Evolutionary conservation across 2,888 invertebrate species (phyloP).

Genomic region (Lithophane ornitopus): DNA sequence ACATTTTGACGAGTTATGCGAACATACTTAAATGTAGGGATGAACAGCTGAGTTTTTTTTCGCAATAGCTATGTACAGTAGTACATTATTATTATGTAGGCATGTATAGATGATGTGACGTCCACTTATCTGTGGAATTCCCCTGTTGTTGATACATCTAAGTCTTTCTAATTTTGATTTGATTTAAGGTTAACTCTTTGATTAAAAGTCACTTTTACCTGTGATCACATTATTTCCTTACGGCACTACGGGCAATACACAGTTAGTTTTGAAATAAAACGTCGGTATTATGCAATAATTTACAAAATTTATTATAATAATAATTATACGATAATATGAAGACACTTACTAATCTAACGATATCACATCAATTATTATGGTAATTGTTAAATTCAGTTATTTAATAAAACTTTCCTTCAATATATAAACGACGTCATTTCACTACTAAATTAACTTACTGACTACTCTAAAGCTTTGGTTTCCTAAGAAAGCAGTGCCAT

Average conservation of each 20-base stretch:
- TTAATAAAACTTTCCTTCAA: constrained; percentile 15
- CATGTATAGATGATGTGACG: too few relatives aligned
- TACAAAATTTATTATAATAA: constrained; percentile 14
- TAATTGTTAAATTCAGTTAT: constrained; percentile 16
- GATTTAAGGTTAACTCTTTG: too few relatives aligned
- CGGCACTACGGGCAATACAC: not conserved
- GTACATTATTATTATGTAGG: not conserved
- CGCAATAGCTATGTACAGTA: too few relatives aligned
- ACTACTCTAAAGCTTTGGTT: not conserved
- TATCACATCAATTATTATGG: constrained; percentile 54
- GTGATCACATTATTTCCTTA: not conserved
- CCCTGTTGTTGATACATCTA: not conserved
- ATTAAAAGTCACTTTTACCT: not conserved
- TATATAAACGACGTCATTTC: constrained; percentile 10
- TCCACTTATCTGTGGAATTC: too few relatives aligned
- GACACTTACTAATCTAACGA: constrained; percentile 36
- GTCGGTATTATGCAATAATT: constrained; percentile 12
- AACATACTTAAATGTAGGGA: too few relatives aligned
- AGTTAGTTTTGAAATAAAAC: constrained; percentile 20
- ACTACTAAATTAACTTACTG: constrained; percentile 1
- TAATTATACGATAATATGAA: constrained; percentile 25
- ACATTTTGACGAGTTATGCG: too few relatives aligned
- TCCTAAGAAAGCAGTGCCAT: not conserved
- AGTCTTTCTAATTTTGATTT: too few relatives aligned
- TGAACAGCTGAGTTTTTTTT: too few relatives aligned